These are phyloP conservation scores for Rhyacichthys aspro DNA, from an alignment of 2,797 vertebrate species.

Conservation along the genomic window DNA sequence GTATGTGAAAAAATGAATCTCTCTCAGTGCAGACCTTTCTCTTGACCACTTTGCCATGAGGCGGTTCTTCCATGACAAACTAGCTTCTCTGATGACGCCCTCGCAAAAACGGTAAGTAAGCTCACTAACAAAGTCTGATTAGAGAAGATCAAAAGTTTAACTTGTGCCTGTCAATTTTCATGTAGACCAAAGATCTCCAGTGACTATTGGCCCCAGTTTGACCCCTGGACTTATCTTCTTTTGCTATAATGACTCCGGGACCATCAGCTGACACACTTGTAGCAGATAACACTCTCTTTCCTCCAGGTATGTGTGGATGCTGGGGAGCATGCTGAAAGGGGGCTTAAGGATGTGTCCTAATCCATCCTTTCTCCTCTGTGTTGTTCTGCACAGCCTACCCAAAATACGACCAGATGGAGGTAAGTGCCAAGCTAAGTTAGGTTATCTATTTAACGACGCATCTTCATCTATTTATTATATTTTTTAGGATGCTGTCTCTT, in stretches of 20 bases:
- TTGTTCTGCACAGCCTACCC: conserved; percentile 86
- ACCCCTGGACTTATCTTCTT: conserved; percentile 24
- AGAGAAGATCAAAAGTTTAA: conserved; percentile 23
- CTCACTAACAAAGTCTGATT: neutral
- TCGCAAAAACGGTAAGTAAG: conserved; percentile 89
- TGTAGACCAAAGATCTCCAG: conserved; percentile 4
- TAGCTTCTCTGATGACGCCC: conserved; percentile 88
- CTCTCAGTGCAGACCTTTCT: conserved; percentile 89
- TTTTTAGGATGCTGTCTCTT: conserved; percentile 85
- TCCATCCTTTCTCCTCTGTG: conserved; percentile 87
- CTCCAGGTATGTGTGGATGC: conserved; percentile 88
- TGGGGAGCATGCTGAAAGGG: conserved; percentile 85
- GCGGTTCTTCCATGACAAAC: conserved; percentile 91
- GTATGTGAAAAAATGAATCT: conserved; percentile 42
- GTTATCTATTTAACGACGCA: neutral
- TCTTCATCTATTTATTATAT: neutral
- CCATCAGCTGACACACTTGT: conserved; percentile 3
- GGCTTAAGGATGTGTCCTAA: conserved; percentile 85
- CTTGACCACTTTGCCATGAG: conserved; percentile 94
- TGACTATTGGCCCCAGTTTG: conserved; percentile 17
- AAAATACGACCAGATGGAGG: conserved; percentile 84
- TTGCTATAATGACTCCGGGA: conserved; percentile 1
- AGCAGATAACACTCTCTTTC: conserved; percentile 10
- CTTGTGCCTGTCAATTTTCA: conserved; percentile 1
- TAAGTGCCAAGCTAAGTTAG: conserved; percentile 44